Conservation (phyloP, 2,113 vertebrate species). For the Smithornis capensis region DNA sequence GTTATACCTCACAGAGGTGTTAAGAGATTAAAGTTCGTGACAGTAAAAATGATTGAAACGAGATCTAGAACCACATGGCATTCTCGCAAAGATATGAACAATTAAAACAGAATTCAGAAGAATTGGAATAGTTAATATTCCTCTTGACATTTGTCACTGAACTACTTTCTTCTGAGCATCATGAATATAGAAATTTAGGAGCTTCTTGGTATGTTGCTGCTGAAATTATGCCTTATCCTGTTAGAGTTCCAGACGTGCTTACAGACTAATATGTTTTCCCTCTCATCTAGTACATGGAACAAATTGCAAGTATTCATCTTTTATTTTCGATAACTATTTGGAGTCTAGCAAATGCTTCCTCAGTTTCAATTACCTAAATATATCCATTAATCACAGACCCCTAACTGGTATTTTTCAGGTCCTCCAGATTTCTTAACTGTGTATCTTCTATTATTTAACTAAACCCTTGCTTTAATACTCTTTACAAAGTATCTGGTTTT, state of each 20-base stretch:
- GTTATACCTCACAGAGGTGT: background rate
- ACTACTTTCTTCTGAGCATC: background rate
- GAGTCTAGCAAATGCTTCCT: background rate
- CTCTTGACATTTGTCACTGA: background rate
- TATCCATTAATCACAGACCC: background rate
- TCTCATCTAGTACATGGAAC: background rate
- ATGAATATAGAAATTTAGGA: background rate
- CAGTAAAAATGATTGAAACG: background rate
- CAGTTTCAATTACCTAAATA: background rate
- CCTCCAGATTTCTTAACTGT: background rate
- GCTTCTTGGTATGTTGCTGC: background rate
- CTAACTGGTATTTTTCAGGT: background rate
- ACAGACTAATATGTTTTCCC: background rate
- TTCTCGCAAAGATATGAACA: background rate
- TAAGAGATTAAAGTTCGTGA: background rate
- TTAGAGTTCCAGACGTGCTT: background rate
- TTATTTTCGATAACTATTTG: background rate
- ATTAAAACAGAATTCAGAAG: background rate
- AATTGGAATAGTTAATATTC: background rate
- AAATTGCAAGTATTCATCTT: background rate
- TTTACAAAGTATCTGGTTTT: constrained; percentile 11
- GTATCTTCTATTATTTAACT: background rate
- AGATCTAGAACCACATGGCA: background rate
- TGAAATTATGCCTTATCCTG: background rate
- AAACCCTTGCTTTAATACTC: background rate